phyloP scores from a whole-genome alignment of 1,140 invertebrate species.

The Myzus persicae region DNA sequence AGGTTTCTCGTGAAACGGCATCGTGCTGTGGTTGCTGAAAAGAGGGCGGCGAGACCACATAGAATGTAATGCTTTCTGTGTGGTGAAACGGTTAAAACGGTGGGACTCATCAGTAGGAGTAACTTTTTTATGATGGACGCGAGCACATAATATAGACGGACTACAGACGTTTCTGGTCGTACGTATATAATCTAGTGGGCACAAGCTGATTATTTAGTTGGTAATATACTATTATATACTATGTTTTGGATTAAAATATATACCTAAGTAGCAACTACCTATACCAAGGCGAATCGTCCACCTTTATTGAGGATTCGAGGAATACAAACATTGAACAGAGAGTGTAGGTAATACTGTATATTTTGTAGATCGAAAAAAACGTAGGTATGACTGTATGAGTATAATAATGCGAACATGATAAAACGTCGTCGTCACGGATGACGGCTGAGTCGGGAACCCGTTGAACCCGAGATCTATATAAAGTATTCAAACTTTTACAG shows the following conservation, averaged over 20 bases:
- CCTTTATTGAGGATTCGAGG: no score
- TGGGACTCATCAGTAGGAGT: background rate
- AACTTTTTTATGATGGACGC: background rate
- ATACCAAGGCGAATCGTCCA: no score
- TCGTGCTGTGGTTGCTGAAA: background rate
- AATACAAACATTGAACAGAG: no score
- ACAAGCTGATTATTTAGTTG: no score
- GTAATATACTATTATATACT: no score
- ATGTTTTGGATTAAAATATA: no score
- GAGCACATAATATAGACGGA: background rate
- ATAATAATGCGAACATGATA: background rate
- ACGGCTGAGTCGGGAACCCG: background rate
- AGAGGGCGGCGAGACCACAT: background rate
- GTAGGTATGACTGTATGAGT: background rate
- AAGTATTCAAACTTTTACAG: background rate
- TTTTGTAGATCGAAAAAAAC: background rate
- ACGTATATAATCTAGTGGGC: no score
- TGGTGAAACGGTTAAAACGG: background rate
- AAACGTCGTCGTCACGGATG: background rate
- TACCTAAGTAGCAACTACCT: no score
- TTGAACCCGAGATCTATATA: background rate
- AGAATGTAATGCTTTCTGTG: background rate
- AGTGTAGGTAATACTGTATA: background rate
- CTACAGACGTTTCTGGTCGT: background rate
- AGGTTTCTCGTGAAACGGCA: background rate